Base-by-base conservation (phyloP, 2,888 invertebrate genomes). In the Drosophila ustulata region DNA sequence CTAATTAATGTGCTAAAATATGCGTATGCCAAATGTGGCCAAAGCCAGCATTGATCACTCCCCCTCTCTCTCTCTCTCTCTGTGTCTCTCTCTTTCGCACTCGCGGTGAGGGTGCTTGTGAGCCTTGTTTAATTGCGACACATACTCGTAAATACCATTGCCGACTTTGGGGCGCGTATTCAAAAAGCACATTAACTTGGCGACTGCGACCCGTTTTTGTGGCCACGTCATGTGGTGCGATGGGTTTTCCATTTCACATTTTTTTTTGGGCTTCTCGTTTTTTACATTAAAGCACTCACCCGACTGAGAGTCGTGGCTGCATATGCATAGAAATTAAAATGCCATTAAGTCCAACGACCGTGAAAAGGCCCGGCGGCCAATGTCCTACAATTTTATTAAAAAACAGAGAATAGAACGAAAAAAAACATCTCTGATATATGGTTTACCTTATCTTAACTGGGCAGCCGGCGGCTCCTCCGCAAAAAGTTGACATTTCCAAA, bases 1-100 rank as follows among this genome's bases (percentile, higher is more conserved):
- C 72, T 79, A 87, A 83, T 84, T 85, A 83, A 87, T 84, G 74
- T 82, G 82, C 62, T 69, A 66, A 74, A 72, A 74, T 82, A 82
- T 87, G 85, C 73, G 70, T 61, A 65, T 67, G 66, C 73, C 88
- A 55, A 77, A 69, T 83, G 78, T 64, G 74, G 56, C 67, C n/a
- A 43, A 4, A 32, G n/a, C n/a, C 41, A 43, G 39, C 65, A 58
- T 66, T 69, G 65, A 66, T 56, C 47, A 59, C 55, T 32, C 45
- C 39, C 2, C 30, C n/a, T 18, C 47, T 3, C 11, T 23, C 34
- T 51, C 50, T n/a, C 50, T 37, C n/a, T 13, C 37, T 28, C 11
- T 0, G 11, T 6, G 18, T 30, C 11, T 9, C 9, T 26, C 26
- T 6, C 8, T 23, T 18, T 18, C 23, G 9, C 11, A 34, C 32